These are phyloP conservation scores for Brenthis daphne DNA, from an alignment of 2,888 invertebrate genomes.

Conservation along the genomic window DNA sequence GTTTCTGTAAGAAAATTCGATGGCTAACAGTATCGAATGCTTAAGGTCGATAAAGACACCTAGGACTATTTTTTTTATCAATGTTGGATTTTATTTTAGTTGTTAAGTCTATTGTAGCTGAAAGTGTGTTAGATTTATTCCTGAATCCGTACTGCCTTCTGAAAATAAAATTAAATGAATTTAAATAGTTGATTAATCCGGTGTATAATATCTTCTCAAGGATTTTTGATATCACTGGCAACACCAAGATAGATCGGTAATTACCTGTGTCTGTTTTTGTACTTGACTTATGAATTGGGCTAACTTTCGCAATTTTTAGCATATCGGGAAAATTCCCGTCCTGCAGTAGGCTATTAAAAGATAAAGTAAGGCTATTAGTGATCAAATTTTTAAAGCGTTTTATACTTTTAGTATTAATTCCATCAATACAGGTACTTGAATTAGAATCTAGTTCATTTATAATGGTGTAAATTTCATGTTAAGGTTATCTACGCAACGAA, in stretches of 20 bases:
- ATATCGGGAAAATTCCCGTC: neutral
- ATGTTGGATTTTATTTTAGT: no score
- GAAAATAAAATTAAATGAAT: conserved; percentile 6
- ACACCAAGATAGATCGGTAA: conserved; percentile 37
- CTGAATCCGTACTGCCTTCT: no score
- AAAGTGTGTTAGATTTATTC: conserved; percentile 9
- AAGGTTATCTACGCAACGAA: no score
- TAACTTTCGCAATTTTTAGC: conserved; percentile 29
- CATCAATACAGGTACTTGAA: no score
- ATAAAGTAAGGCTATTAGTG: neutral
- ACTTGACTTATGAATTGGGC: conserved; percentile 39
- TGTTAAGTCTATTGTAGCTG: conserved; percentile 12
- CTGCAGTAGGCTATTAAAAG: conserved; percentile 26
- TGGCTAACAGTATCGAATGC: neutral
- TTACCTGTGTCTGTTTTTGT: conserved; percentile 36
- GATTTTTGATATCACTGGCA: conserved; percentile 21
- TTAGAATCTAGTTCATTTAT: no score
- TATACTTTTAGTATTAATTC: no score
- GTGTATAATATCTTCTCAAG: conserved; percentile 25
- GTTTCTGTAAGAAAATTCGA: neutral
- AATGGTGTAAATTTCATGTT: no score
- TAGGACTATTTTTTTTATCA: neutral
- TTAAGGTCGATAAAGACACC: neutral
- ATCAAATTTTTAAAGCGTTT: no score
- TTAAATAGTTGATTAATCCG: conserved; percentile 7